phyloP scores from a whole-genome alignment of 2,113 vertebrate species.

The Gracilinanus agilis region DNA sequence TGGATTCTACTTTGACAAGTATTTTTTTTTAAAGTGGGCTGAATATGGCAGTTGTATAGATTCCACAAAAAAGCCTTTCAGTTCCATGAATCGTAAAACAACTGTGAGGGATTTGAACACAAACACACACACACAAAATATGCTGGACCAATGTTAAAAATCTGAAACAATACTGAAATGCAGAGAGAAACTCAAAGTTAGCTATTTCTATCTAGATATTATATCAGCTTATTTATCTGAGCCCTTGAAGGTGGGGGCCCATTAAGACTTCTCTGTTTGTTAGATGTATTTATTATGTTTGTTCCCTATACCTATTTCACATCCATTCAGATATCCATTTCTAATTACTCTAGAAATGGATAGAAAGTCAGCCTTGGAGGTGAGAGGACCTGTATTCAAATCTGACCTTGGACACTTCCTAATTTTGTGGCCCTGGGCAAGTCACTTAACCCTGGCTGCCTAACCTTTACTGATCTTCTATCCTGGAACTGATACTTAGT shows the following conservation, averaged over 20 bases:
- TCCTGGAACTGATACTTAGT: no score
- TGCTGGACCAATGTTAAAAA: slow-evolving; percentile 14
- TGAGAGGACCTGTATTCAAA: no score
- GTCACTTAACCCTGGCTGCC: no score
- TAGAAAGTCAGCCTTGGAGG: no score
- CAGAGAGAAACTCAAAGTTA: slow-evolving; percentile 41
- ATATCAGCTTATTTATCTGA: slow-evolving; percentile 23
- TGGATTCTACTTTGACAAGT: background rate
- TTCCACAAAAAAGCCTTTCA: background rate
- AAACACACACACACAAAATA: slow-evolving; percentile 9
- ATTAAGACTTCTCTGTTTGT: background rate
- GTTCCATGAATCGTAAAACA: background rate
- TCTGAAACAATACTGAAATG: slow-evolving; percentile 11
- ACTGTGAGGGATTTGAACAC: background rate
- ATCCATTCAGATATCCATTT: background rate
- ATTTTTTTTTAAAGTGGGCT: background rate
- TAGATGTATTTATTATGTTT: background rate
- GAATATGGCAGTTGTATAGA: background rate
- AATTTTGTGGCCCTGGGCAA: no score
- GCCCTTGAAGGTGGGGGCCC: background rate
- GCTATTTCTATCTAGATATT: background rate
- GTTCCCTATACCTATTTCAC: background rate
- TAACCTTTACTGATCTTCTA: no score
- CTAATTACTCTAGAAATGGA: background rate
- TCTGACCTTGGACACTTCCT: no score